These are phyloP conservation scores for Crypturellus tataupa DNA, from an alignment of 2,797 vertebrate genomes.

Conservation along the genomic window DNA sequence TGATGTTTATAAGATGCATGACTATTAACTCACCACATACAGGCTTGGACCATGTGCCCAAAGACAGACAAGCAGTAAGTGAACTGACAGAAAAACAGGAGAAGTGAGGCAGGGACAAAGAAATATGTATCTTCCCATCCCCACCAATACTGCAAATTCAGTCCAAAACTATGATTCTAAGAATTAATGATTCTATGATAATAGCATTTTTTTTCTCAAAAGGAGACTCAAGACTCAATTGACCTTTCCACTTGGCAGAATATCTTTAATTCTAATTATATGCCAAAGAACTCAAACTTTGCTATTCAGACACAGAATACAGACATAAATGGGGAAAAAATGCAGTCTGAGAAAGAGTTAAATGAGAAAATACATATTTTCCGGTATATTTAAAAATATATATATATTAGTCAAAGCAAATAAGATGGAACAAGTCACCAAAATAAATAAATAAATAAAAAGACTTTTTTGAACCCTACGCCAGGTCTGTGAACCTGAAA, in stretches of 20 bases:
- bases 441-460: not conserved
- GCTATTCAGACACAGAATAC: not conserved
- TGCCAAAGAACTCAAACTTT: not conserved
- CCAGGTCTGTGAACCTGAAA: not conserved
- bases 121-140: not conserved
- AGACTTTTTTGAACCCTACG: not conserved
- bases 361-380: not conserved
- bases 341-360: not conserved
- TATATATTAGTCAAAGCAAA: not conserved
- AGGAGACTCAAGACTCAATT: not conserved
- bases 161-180: not conserved
- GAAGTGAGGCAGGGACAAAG: not conserved
- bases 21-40: slow-evolving; percentile 46
- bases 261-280: not conserved
- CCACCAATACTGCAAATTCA: not conserved
- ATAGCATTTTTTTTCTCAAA: not conserved
- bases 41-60: slow-evolving; percentile 3
- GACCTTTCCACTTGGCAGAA: not conserved
- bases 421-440: not conserved
- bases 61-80: not conserved
- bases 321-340: not conserved
- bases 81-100: not conserved
- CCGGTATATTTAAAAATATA: too few species aligned
- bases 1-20: slow-evolving; percentile 30
- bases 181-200: not conserved